Conservation (phyloP, 2,797 vertebrate genomes). For the Falco biarmicus region DNA sequence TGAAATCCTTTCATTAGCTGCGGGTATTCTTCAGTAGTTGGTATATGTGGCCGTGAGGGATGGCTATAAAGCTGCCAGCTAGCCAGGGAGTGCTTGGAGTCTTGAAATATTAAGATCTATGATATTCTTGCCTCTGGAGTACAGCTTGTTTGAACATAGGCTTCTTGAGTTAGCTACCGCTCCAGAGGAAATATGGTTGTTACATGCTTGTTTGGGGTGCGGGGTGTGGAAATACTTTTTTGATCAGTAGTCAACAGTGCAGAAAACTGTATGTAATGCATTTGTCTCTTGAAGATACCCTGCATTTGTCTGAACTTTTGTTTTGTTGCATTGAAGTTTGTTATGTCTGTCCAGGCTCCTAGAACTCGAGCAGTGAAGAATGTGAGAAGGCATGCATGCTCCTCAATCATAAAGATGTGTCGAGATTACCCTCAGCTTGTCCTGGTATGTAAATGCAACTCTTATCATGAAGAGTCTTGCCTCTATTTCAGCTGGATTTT, state of each 20-base stretch:
- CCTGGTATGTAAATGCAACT: slow-evolving; percentile 79
- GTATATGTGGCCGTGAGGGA: not conserved
- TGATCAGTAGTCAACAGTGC: not conserved
- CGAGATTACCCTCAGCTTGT: slow-evolving; percentile 92
- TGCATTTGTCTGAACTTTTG: slow-evolving; percentile 40
- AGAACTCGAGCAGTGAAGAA: slow-evolving; percentile 92
- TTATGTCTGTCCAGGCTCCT: slow-evolving; percentile 82
- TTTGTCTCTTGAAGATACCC: slow-evolving; percentile 10
- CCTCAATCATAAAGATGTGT: slow-evolving; percentile 94
- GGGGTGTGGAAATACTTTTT: not conserved
- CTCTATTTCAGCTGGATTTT: not conserved
- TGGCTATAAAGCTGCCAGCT: not conserved
- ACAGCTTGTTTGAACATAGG: not conserved
- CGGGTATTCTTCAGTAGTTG: not conserved
- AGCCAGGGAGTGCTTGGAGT: not conserved
- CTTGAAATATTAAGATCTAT: not conserved
- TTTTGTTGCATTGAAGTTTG: slow-evolving; percentile 45
- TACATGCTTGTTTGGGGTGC: not conserved
- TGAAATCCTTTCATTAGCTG: not conserved
- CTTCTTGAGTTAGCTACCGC: not conserved
- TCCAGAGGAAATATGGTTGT: not conserved
- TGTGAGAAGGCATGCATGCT: slow-evolving; percentile 93
- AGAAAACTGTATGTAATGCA: not conserved
- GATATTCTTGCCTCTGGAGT: not conserved
- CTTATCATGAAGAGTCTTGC: not conserved